A percentile compares a stretch with the other conserved stretches of the same genome.
These are phyloP conservation scores for Bombus waltoni DNA, from an alignment of 1,140 invertebrate genomes.

Conservation along the genomic window DNA sequence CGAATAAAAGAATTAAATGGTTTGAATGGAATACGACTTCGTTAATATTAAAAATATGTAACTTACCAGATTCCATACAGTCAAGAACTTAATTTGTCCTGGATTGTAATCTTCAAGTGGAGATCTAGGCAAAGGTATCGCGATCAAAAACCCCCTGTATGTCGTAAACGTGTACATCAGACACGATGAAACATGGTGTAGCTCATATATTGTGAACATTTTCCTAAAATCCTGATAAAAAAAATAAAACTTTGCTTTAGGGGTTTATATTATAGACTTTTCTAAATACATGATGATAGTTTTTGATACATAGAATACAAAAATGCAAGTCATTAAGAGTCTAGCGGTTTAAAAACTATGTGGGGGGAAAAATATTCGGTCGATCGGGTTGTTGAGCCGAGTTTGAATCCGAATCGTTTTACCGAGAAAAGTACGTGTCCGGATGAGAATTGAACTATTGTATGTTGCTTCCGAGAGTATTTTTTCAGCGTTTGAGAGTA, in stretches of 20 bases:
- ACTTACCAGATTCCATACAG: conserved; percentile 84
- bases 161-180: conserved; percentile 68
- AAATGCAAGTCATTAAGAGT: too few relatives aligned
- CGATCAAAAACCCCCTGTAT: conserved; percentile 66
- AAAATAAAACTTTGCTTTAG: conserved; percentile 1
- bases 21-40: neutral
- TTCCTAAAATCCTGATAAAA: conserved; percentile 31
- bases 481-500: too few relatives aligned
- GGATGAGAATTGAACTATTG: too few relatives aligned
- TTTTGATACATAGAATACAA: too few relatives aligned
- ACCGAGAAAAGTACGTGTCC: too few relatives aligned
- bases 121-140: conserved; percentile 59
- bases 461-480: too few relatives aligned
- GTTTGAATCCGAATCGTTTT: too few relatives aligned
- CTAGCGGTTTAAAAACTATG: too few relatives aligned
- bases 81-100: conserved; percentile 82
- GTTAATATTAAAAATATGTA: neutral
- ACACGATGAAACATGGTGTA: conserved; percentile 68
- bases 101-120: conserved; percentile 72
- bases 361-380: too few relatives aligned
- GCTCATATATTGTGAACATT: conserved; percentile 36
- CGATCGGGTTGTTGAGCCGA: too few relatives aligned
- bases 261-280: too few relatives aligned
- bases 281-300: too few relatives aligned
- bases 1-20: neutral